phyloP scores from a whole-genome alignment of 2,888 invertebrate genomes.

The Xanthorhoe spadicearia region DNA sequence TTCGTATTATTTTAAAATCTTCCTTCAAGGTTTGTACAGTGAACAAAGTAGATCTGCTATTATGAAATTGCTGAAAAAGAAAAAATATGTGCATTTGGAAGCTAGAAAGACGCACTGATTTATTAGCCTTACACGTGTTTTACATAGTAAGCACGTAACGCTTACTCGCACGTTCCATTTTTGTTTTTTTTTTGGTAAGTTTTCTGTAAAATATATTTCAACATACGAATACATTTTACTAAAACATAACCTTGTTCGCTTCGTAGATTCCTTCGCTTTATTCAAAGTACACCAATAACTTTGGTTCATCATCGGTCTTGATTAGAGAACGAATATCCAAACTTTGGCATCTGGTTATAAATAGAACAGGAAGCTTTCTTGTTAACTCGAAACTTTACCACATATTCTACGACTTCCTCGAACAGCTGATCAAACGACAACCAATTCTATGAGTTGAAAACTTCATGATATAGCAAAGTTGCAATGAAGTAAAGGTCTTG shows the following conservation, averaged over 20 bases:
- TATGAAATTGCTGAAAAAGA: slow-evolving; percentile 6
- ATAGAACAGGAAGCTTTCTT: slow-evolving; percentile 9
- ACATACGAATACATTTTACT: not conserved
- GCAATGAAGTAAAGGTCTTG: slow-evolving; percentile 57
- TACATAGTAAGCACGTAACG: not conserved
- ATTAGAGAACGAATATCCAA: not conserved
- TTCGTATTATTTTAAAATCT: slow-evolving; percentile 22
- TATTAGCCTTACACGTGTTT: not conserved
- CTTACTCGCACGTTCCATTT: not conserved
- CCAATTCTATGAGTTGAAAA: slow-evolving; percentile 36
- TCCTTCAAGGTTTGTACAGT: slow-evolving; percentile 15
- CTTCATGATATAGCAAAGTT: slow-evolving; percentile 49
- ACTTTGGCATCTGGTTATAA: slow-evolving; percentile 3
- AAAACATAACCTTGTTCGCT: not conserved
- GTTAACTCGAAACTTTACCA: slow-evolving; percentile 17
- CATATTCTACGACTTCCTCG: slow-evolving; percentile 19
- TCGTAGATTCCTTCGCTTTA: not conserved
- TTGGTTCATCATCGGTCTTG: not conserved
- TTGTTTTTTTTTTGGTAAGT: not conserved
- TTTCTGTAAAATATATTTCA: not conserved
- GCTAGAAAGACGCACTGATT: not conserved
- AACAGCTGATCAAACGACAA: slow-evolving; percentile 29
- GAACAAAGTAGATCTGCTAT: slow-evolving; percentile 7
- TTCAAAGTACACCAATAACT: not conserved
- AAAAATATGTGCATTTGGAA: slow-evolving; percentile 5